Evolutionary conservation across 1,140 invertebrate genomes (phyloP).

Genomic region (Acromyrmex charruanus): DNA sequence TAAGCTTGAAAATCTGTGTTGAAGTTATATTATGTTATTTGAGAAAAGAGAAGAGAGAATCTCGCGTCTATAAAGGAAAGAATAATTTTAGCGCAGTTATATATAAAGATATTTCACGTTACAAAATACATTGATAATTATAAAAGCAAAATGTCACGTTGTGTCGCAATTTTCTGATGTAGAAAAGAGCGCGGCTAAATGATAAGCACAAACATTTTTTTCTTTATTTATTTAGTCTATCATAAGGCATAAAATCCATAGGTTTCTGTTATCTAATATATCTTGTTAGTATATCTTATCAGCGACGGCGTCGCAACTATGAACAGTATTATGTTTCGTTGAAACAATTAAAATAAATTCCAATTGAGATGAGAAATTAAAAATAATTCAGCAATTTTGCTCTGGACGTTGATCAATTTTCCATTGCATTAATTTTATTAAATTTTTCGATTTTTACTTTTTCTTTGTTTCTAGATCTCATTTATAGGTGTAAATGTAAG

Average conservation of each 20-base stretch:
- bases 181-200: not conserved
- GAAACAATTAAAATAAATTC: slow-evolving; percentile 55
- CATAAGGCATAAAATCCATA: not conserved
- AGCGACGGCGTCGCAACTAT: not conserved
- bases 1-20: not conserved
- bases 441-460: slow-evolving; percentile 40
- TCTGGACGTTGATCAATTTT: not conserved
- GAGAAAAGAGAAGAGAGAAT: not conserved
- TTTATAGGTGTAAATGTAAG: not conserved
- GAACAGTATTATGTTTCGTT: slow-evolving; percentile 54
- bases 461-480: not conserved
- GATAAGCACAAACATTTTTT: not conserved
- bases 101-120: not conserved
- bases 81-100: not conserved
- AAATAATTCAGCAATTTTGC: not conserved
- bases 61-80: no score
- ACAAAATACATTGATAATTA: not conserved
- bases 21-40: not conserved
- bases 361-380: not conserved
- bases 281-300: slow-evolving; percentile 52
- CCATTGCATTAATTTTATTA: not conserved
- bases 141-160: not conserved
- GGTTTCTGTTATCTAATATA: slow-evolving; percentile 60
- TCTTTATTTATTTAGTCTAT: slow-evolving; percentile 66
- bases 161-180: not conserved